Evolutionary conservation across 64 coral and sea anemone genomes (phyloP), one percentile per base, ranked within the genome.

Genomic region (Montipora foliosa): DNA sequence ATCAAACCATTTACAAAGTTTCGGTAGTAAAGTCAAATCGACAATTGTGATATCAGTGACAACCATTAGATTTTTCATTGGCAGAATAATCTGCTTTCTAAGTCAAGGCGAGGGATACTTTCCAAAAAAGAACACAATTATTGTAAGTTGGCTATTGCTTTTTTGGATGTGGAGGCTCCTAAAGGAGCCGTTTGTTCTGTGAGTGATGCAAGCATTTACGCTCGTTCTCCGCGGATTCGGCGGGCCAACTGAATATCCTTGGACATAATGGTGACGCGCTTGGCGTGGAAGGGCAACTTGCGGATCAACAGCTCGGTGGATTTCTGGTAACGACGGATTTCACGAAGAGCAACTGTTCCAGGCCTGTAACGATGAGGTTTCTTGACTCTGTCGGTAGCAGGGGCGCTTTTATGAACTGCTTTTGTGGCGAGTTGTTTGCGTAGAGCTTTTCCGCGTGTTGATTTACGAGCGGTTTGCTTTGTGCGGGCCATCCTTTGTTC

Each of bases 341-440:
- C 87, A 81, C 95, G 95, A 91, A 96, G 95, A 88, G 88, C 88
- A 17, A 96, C 95, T 73, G 95, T 96, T 75, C 95, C 95, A 52
- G 95, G 95, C 95, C 95, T 96, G 91, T 96, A 96, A 91, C 95
- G 95, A 96, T 96, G 95, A 81, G 92, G 92, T 82, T 94, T 94
- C 67, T 94, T 94, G 19, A 83, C 92, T 83, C 92, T 87, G 3
- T 87, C 92, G 73, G 92, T 94, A 10, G 92, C 92, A 60, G 92
- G 92, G 12, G 92, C 92, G 49, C 92, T 94, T 78, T 94, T 94
- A 89, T 87, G 92, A 83, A 87, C 92, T 76, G 92, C 92, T 67
- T 94, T 94, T 8, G 91, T 93, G 47, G 91, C 91, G 29, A 93
- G 84, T 47, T 93, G 91, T 81, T 93, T 93, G 1, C 91, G 91